Conservation (phyloP, 2,113 vertebrate species). For the Bubo scandiacus region DNA sequence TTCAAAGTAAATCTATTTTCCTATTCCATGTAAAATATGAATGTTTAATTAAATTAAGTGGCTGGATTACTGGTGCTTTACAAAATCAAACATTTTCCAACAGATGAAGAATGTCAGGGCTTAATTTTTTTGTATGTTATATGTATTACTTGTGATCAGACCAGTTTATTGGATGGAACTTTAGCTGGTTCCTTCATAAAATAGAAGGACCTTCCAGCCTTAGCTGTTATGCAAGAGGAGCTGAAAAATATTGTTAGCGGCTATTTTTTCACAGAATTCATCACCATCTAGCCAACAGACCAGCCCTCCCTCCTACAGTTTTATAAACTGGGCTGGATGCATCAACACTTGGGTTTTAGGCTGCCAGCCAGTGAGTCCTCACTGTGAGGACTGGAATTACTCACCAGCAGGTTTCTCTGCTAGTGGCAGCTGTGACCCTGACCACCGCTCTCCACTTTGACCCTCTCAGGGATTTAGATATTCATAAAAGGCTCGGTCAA, state of each 20-base stretch:
- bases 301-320: not conserved
- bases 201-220: not conserved
- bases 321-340: not conserved
- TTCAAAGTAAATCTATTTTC: not conserved
- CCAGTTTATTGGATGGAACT: not conserved
- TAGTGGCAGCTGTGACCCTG: not conserved
- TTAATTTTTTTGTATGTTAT: not conserved
- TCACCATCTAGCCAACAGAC: not conserved
- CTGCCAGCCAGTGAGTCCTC: not conserved
- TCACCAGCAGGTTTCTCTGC: not conserved
- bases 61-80: not conserved
- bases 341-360: not conserved
- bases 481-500: rapidly evolving
- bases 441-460: not conserved
- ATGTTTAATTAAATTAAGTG: not conserved
- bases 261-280: not conserved
- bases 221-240: not conserved
- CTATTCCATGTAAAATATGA: not conserved
- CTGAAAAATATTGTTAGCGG: not conserved
- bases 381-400: not conserved
- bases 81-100: not conserved
- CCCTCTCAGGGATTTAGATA: not conserved
- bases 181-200: not conserved
- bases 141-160: too few species aligned
- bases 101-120: not conserved